These are phyloP conservation scores for Geodia barretti DNA, from an alignment of 37 sponge, comb jelly and placozoan species.

Conservation along the genomic window DNA sequence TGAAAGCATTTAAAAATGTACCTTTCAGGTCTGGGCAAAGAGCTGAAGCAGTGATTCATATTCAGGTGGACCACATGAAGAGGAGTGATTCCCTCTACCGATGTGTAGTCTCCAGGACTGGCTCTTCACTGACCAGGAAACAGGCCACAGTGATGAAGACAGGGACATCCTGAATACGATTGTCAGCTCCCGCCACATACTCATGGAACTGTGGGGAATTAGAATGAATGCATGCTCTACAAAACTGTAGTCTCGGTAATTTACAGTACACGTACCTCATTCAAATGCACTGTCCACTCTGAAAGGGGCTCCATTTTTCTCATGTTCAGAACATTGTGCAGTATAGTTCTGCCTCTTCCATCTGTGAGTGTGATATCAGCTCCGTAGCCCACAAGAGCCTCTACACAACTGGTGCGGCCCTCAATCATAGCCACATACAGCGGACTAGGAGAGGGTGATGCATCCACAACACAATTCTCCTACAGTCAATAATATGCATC, in stretches of 20 bases:
- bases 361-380: conserved; percentile 59
- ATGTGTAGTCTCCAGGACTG: conserved; percentile 46
- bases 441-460: conserved; percentile 11
- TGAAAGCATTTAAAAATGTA: too few relatives aligned
- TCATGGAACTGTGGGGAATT: conserved; percentile 34
- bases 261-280: conserved; percentile 48
- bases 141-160: conserved; percentile 16
- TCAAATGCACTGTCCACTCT: conserved; percentile 21
- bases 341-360: conserved; percentile 62
- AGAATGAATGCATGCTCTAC: too few relatives aligned
- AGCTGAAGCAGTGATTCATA: not conserved
- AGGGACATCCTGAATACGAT: conserved; percentile 36
- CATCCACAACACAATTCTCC: conserved; percentile 34
- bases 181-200: conserved; percentile 15
- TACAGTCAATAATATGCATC: too few relatives aligned
- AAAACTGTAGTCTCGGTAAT: too few relatives aligned
- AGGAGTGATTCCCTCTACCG: conserved; percentile 59
- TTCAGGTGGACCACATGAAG: conserved; percentile 42
- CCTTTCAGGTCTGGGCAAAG: too few relatives aligned
- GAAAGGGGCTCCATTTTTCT: conserved; percentile 6
- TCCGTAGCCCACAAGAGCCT: conserved; percentile 79
- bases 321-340: conserved; percentile 62
- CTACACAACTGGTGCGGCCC: conserved; percentile 67
- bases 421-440: conserved; percentile 67
- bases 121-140: conserved; percentile 79